Evolutionary conservation across 2,888 invertebrate species (phyloP).

Genomic region (Eumacrocentrus americanus): DNA sequence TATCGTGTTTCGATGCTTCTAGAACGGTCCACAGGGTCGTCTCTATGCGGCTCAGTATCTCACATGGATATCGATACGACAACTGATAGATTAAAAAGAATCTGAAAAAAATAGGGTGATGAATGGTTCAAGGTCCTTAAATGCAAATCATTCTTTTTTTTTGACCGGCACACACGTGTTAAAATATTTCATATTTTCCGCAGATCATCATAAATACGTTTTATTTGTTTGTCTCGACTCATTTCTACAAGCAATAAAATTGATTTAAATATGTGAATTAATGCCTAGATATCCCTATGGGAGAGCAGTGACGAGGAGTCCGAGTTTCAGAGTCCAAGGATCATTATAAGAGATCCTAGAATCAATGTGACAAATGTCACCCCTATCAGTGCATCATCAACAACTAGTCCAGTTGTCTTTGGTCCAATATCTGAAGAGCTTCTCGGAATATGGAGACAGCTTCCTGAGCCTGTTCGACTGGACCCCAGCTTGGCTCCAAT

Average conservation of each 20-base stretch:
- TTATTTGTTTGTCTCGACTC: no score
- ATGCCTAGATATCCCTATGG: no score
- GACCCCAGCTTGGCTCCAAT: constrained; percentile 72
- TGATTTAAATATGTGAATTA: no score
- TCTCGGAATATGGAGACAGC: constrained; percentile 69
- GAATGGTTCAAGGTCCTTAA: not conserved
- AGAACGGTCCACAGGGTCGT: not conserved
- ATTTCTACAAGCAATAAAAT: no score
- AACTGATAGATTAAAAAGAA: not conserved
- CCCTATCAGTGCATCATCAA: no score
- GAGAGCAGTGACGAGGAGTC: no score
- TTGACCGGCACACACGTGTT: not conserved
- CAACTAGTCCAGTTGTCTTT: constrained; percentile 43
- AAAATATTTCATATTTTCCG: no score
- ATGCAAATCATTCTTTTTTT: not conserved
- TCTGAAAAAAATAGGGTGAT: not conserved
- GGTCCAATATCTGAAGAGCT: constrained; percentile 53
- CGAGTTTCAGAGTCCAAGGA: no score
- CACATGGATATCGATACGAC: not conserved
- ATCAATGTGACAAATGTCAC: no score
- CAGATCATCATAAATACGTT: no score
- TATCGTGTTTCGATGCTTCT: not conserved
- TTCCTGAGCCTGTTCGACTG: constrained; percentile 71
- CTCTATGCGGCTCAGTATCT: not conserved
- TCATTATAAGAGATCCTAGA: no score